Percentiles rank a stretch among this genome's conserved stretches.
Conservation (phyloP, 2,888 invertebrate genomes). For the Noctuana brunneofusca region DNA sequence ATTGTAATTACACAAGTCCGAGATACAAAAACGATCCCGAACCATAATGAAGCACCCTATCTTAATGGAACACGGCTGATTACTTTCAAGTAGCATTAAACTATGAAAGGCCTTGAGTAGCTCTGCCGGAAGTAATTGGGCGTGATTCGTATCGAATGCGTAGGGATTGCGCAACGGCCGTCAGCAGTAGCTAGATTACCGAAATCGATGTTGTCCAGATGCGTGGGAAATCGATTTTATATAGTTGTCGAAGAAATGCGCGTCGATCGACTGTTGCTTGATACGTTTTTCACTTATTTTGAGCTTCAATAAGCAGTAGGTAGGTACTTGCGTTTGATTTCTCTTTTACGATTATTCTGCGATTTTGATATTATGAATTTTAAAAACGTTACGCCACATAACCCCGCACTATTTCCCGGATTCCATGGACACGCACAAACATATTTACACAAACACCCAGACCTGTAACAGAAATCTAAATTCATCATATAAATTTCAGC, state of each 20-base stretch:
- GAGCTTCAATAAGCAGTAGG: no score
- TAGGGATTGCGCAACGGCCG: not conserved
- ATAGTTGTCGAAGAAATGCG: not conserved
- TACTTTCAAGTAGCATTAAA: not conserved
- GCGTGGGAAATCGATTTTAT: slow-evolving; percentile 12
- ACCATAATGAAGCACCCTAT: no score
- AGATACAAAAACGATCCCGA: no score
- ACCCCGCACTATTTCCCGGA: no score
- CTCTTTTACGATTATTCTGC: no score
- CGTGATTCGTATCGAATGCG: slow-evolving; percentile 6
- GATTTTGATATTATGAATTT: no score
- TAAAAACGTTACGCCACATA: no score
- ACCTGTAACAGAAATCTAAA: no score
- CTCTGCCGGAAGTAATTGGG: slow-evolving; percentile 3
- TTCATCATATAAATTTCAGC: no score
- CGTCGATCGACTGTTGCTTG: not conserved
- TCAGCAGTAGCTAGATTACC: not conserved
- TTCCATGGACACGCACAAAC: no score
- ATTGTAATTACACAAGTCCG: no score
- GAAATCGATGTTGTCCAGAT: slow-evolving; percentile 7
- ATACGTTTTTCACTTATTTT: not conserved
- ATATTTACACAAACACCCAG: no score
- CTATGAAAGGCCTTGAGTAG: not conserved
- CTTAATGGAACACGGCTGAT: not conserved
- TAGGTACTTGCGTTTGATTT: not conserved